Evolutionary conservation across 2,888 invertebrate genomes (phyloP).

Genomic region (Reticulitermes lucifugus): DNA sequence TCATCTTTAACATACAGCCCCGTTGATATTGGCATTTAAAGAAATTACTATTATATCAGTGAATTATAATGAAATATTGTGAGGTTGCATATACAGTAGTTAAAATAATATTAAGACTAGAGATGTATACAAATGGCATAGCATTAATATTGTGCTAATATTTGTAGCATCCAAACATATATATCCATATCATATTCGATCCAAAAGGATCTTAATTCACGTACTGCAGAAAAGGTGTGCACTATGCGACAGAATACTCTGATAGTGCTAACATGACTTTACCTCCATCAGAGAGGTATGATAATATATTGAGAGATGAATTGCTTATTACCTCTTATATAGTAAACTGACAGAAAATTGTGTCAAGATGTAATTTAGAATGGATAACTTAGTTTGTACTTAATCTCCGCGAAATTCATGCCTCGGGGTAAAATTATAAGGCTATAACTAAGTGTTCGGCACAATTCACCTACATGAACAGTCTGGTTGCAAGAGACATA

Average conservation of each 20-base stretch:
- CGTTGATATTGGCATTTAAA: no score
- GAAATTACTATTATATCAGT: no score
- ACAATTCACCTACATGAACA: not conserved
- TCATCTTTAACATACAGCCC: no score
- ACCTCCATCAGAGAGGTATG: not conserved
- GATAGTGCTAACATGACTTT: not conserved
- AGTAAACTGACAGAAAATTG: not conserved
- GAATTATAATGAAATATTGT: no score
- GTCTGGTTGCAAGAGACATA: not conserved
- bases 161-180: no score
- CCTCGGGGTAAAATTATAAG: not conserved
- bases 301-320: not conserved
- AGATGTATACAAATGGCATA: no score
- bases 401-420: not conserved
- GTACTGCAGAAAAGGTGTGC: no score
- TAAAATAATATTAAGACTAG: no score
- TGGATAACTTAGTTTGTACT: not conserved
- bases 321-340: not conserved
- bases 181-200: no score
- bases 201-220: no score
- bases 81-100: no score
- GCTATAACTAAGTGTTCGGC: not conserved
- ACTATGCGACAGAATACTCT: not conserved
- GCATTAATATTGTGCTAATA: no score
- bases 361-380: not conserved